phyloP scores from a whole-genome alignment of 2,888 invertebrate genomes.

The Mesochorus sp. region DNA sequence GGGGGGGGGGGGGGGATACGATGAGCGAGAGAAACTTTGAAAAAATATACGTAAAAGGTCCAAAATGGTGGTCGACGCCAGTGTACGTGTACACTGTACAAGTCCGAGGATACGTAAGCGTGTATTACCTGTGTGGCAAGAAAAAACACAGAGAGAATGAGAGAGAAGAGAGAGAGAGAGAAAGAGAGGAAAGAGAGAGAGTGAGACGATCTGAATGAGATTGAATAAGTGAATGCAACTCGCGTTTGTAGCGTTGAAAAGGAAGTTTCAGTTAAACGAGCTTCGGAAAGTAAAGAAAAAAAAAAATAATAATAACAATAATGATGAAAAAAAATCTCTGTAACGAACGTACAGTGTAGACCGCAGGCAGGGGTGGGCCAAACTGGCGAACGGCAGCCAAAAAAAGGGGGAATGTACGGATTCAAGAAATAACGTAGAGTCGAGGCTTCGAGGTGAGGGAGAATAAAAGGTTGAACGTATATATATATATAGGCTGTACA shows the following conservation, averaged over 20 bases:
- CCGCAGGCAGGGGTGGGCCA: constrained; percentile 33
- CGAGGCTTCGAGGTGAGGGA: constrained; percentile 19
- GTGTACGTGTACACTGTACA: constrained; percentile 14
- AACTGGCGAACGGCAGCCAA: constrained; percentile 30
- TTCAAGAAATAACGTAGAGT: constrained; percentile 23
- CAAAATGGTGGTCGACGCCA: background rate
- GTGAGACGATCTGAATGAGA: constrained; percentile 58
- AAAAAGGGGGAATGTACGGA: constrained; percentile 23
- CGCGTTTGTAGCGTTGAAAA: constrained; percentile 52
- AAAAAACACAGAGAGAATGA: background rate
- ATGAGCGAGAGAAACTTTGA: background rate
- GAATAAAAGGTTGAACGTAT: constrained; percentile 39
- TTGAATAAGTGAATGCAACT: constrained; percentile 66
- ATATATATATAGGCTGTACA: constrained; percentile 8
- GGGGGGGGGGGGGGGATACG: background rate
- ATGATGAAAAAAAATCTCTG: constrained; percentile 54
- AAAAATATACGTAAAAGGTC: constrained; percentile 34
- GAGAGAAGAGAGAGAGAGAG: constrained; percentile 1
- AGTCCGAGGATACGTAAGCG: background rate
- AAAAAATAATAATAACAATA: constrained; percentile 25
- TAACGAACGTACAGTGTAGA: constrained; percentile 60
- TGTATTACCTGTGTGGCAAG: constrained; percentile 12
- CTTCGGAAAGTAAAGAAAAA: constrained; percentile 56
- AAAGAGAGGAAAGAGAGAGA: constrained; percentile 22
- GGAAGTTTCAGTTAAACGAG: constrained; percentile 69